Conservation (phyloP, 37 sponge, comb jelly and placozoan genomes). For the Geodia barretti region DNA sequence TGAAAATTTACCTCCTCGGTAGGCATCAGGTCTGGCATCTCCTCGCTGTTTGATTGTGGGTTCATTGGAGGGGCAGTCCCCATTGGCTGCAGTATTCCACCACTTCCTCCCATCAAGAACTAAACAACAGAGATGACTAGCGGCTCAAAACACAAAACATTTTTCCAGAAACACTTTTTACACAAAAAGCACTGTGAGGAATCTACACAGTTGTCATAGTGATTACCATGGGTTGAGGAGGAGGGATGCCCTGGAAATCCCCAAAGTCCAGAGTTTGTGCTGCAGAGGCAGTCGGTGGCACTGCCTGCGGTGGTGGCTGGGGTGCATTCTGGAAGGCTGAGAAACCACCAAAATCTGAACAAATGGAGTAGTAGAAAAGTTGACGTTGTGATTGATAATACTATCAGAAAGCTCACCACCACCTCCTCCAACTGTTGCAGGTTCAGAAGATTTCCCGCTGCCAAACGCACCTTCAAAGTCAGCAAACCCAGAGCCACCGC, state of each 20-base stretch:
- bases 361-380: neutral
- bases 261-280: constrained; percentile 33
- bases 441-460: neutral
- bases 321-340: constrained; percentile 40
- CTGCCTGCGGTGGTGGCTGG: neutral
- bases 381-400: neutral
- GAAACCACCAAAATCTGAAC: constrained; percentile 70
- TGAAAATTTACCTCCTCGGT: too few relatives aligned
- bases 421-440: neutral
- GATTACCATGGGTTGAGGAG: too few relatives aligned
- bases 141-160: too few relatives aligned
- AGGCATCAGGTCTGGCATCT: too few relatives aligned
- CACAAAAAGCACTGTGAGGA: too few relatives aligned
- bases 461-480: constrained; percentile 52
- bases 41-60: too few relatives aligned
- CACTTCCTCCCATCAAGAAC: too few relatives aligned
- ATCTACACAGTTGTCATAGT: too few relatives aligned
- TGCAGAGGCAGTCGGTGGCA: neutral
- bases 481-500: constrained; percentile 54
- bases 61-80: too few relatives aligned
- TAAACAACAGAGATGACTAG: too few relatives aligned
- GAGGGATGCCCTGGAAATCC: constrained; percentile 17
- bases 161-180: too few relatives aligned
- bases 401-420: neutral
- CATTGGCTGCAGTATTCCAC: too few relatives aligned